Percentiles rank a stretch among this genome's conserved stretches.
Evolutionary conservation across 2,888 invertebrate genomes (phyloP).

Genomic region (Orchesella flavescens): DNA sequence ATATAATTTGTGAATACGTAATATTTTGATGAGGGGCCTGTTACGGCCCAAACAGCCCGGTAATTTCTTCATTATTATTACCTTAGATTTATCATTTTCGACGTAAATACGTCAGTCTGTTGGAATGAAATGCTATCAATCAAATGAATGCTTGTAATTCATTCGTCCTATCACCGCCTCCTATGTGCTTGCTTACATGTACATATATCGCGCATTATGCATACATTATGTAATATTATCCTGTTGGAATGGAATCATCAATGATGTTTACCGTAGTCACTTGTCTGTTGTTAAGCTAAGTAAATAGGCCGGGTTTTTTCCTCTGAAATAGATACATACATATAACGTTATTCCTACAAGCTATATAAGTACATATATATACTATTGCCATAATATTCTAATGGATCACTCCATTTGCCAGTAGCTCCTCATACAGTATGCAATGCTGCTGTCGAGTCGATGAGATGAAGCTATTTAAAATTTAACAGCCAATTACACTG

Average conservation of each 20-base stretch:
- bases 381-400: too few relatives aligned
- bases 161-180: conserved; percentile 2
- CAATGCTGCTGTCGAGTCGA: conserved; percentile 28
- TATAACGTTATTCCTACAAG: too few relatives aligned
- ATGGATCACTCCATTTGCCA: not conserved
- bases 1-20: conserved; percentile 43
- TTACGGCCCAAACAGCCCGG: conserved; percentile 16
- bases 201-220: not conserved
- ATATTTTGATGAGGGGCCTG: conserved; percentile 25
- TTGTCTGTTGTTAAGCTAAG: conserved; percentile 43
- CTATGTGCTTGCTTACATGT: not conserved
- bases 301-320: conserved; percentile 3
- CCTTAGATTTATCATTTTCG: conserved; percentile 56
- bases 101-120: conserved; percentile 56
- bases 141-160: conserved; percentile 51
- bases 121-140: conserved; percentile 55
- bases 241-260: not conserved
- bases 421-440: not conserved
- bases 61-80: conserved; percentile 46
- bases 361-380: too few relatives aligned
- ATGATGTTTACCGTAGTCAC: conserved; percentile 22
- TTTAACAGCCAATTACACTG: conserved; percentile 64
- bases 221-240: conserved; percentile 1
- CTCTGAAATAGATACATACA: not conserved
- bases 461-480: conserved; percentile 62